Base-by-base conservation (phyloP, 2,888 invertebrate species). In the Dusona sp. region DNA sequence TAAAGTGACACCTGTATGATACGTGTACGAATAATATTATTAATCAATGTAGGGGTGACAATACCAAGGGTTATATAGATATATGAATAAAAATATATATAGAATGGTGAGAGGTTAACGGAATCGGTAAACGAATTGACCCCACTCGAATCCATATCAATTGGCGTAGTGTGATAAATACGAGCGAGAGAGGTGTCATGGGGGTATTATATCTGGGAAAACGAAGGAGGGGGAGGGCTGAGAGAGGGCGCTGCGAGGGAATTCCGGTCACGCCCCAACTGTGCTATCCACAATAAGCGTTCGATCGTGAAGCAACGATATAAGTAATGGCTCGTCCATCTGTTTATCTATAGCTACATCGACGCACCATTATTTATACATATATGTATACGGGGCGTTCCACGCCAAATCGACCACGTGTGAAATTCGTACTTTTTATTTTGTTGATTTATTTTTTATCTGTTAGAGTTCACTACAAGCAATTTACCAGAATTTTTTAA, bases 161-260 rank as follows among this genome's bases (percentile, higher is more conserved):
- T 86, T 86, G 81, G 84, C 84, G 70, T 79, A 81, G 68, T 81
- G 86, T 78, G 75, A 78, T 83, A 86, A 83, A 86, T 83, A 83
- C 77, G 82, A 57, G 67, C 11, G 29, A 11, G 61, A 33, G 68
- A 68, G 68, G 65, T 57, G 82, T 36, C 75, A 70, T 42, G 54
- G 57, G 65, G 29, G 68, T 64, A 61, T 78, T 42, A 61, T 68
- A 61, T 83, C 38, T 77, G 79, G 36, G n/a, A 61, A 29, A 61
- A 61, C 16, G 61, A 57, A 8, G 54, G 8, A 73, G 42, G 25
- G 29, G 45, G 45, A 64, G 78, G 67, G 79, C 3, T 13, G 77
- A 73, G 64, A n/a, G 67, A 54, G 67, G 68, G 73, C 38, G 51
- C 57, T 61, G 57, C 61, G 72, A 42, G 79, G 51, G 81, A 83